These are phyloP conservation scores for Nebria ingens DNA, from an alignment of 1,140 invertebrate species.

Conservation along the genomic window DNA sequence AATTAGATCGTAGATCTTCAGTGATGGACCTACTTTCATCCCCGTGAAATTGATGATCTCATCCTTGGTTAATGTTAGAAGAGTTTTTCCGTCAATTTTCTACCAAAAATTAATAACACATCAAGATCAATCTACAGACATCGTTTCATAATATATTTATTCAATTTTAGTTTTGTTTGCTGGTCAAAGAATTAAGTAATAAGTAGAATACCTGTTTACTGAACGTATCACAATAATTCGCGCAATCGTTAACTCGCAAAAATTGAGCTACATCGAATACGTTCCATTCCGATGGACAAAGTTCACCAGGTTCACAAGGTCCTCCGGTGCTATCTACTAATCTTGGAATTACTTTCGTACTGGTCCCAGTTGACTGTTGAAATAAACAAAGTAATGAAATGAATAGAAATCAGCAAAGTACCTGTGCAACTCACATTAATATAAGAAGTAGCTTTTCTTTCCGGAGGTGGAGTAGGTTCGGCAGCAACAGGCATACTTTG, in stretches of 20 bases:
- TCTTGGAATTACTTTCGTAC: slow-evolving; percentile 55
- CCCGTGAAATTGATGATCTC: slow-evolving; percentile 80
- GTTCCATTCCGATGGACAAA: slow-evolving; percentile 69
- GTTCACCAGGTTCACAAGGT: slow-evolving; percentile 38
- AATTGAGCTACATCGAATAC: slow-evolving; percentile 78
- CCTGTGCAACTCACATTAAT: slow-evolving; percentile 42
- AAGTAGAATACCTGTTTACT: slow-evolving; percentile 48
- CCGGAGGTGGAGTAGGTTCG: slow-evolving; percentile 41
- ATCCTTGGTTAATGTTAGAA: slow-evolving; percentile 75
- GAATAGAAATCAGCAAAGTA: neutral
- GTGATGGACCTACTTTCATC: slow-evolving; percentile 87
- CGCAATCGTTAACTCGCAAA: slow-evolving; percentile 80
- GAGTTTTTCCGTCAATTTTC: slow-evolving; percentile 68
- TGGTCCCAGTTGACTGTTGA: slow-evolving; percentile 34
- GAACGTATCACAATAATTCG: slow-evolving; percentile 78
- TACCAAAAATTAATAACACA: slow-evolving; percentile 30
- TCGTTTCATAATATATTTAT: neutral
- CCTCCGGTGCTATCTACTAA: slow-evolving; percentile 44
- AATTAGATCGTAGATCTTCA: slow-evolving; percentile 88
- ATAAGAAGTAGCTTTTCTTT: slow-evolving; percentile 48
- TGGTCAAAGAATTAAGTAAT: neutral
- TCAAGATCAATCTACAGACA: neutral
- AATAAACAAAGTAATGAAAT: slow-evolving; percentile 7
- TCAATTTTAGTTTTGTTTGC: neutral
- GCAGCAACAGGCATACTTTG: slow-evolving; percentile 44